A percentile compares a stretch with the other conserved stretches of the same genome.
Evolutionary conservation across 2,797 vertebrate genomes (phyloP).

Genomic region (Parauchenoglanis ngamensis): DNA sequence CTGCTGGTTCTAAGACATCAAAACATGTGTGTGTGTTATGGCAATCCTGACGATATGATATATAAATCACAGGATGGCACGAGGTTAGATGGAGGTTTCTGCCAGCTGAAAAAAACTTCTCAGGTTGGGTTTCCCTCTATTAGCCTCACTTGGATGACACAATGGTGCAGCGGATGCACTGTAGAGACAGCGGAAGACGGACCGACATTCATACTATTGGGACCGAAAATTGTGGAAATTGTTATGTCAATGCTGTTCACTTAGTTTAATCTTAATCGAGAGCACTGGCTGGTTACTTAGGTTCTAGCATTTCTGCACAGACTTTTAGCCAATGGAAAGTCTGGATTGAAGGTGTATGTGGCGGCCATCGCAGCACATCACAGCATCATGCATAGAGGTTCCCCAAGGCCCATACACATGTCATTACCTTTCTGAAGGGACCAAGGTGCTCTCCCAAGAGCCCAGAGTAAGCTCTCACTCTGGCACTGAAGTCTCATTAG

Average conservation of each 20-base stretch:
- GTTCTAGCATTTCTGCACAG: neutral
- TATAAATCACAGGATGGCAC: neutral
- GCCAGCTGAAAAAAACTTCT: neutral
- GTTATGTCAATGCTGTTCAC: neutral
- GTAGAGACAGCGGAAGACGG: neutral
- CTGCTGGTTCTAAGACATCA: neutral
- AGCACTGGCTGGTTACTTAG: neutral
- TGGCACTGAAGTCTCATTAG: slow-evolving; percentile 14
- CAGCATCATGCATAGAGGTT: neutral
- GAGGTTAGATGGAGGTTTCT: neutral
- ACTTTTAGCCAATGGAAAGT: neutral
- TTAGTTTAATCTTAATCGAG: neutral
- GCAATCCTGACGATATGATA: neutral
- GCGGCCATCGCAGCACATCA: neutral
- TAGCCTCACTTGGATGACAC: neutral
- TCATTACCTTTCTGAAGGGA: neutral
- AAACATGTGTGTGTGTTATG: neutral
- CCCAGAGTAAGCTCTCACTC: neutral
- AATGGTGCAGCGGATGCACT: too few species aligned
- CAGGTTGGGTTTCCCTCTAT: neutral
- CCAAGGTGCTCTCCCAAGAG: neutral
- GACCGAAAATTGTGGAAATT: neutral
- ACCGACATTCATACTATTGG: too few species aligned
- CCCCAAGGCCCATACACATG: neutral
- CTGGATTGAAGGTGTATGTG: neutral